Percentiles rank a stretch among this genome's conserved stretches.
Evolutionary conservation across 2,797 vertebrate genomes (phyloP).

Genomic region (Chromobotia macracanthus): DNA sequence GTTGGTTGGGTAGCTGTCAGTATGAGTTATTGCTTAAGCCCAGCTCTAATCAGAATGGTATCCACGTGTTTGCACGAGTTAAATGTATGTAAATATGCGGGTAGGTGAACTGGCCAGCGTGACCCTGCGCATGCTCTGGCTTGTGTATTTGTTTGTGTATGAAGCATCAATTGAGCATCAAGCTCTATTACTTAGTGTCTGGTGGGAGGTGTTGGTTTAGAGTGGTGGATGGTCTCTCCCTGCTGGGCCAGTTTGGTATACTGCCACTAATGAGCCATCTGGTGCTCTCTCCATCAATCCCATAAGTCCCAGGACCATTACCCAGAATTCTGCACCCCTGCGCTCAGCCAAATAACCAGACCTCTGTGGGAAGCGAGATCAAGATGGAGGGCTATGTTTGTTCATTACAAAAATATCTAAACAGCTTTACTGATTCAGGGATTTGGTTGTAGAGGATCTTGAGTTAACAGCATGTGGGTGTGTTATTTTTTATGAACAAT

Average conservation of each 20-base stretch:
- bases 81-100: background rate
- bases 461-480: background rate
- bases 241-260: conserved; percentile 41
- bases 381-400: conserved; percentile 14
- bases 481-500: too few species aligned
- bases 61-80: conserved; percentile 30
- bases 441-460: background rate
- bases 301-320: conserved; percentile 36
- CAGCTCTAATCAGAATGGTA: conserved; percentile 23
- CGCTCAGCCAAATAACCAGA: conserved; percentile 12
- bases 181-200: conserved; percentile 20
- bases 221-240: conserved; percentile 16
- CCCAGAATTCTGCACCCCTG: conserved; percentile 5
- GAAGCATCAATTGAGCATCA: conserved; percentile 12
- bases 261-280: conserved; percentile 58
- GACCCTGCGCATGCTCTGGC: background rate
- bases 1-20: conserved; percentile 47
- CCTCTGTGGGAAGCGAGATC: background rate
- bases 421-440: background rate
- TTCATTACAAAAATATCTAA: background rate
- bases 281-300: conserved; percentile 46
- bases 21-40: conserved; percentile 52
- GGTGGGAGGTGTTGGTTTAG: conserved; percentile 36
- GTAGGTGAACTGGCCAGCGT: background rate
- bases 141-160: conserved; percentile 21